Evolutionary conservation across 2,888 invertebrate genomes (phyloP), one percentile per base, ranked within the genome.

Genomic region (Clostera curtula): DNA sequence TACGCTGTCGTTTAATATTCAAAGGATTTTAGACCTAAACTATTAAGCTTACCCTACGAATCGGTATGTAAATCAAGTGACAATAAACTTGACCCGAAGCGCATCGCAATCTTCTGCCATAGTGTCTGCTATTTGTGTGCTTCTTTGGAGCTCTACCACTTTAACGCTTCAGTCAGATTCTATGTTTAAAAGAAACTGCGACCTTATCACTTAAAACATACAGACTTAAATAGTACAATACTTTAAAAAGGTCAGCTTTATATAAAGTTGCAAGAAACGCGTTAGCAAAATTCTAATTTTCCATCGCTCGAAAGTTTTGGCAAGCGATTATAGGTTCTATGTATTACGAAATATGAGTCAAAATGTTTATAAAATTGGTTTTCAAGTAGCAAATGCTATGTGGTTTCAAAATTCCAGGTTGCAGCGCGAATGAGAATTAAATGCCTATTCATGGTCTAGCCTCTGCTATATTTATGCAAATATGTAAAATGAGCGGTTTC

Each of bases 401-500:
- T 31, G 26, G 36, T 33, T 17, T 20, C 21, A 19, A 27, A 37
- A 38, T 49, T 50, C 41, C 51, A 42, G 41, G 46, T 44, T 49
- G 59, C 58, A 61, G 47, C 50, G 54, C 59, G 57, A 65, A 67
- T 60, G 56, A 60, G 58, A 61, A 60, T 64, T 67, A 66, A 68
- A 68, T 65, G 58, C 57, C 61, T 49, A 67, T 68, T 67, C 64
- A 60, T 51, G 62, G 43, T 49, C 53, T 51, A 49, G 55, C 47
- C 43, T 49, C 50, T 60, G 53, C 55, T 59, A 60, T 65, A 65
- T 68, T 67, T 66, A 66, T 68, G 68, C 50, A 61, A 67, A 65
- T 66, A 48, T 26, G 43, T 33, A 28, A 34, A 43, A 47, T 43
- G 40, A 52, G 46, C 42, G 46, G 42, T 40, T 38, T 37, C 44